These are phyloP conservation scores for Paramormyrops hopkinsi DNA, from an alignment of 2,797 vertebrate species.

Conservation along the genomic window DNA sequence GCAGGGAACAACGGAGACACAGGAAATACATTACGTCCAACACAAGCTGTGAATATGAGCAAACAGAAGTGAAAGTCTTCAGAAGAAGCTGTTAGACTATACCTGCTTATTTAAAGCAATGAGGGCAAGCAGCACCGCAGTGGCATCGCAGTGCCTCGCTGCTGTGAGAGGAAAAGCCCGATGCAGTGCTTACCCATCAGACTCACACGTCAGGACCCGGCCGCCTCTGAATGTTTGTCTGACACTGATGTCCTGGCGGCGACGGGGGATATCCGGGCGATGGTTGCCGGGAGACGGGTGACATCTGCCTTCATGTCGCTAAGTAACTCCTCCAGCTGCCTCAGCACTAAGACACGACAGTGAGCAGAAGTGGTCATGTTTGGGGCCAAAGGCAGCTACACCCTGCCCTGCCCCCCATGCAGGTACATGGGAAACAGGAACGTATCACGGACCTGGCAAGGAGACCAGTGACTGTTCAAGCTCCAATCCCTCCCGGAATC, in stretches of 20 bases:
- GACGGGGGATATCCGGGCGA: slow-evolving; percentile 91
- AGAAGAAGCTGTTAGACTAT: not conserved
- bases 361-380: not conserved
- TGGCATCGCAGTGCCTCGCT: not conserved
- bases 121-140: not conserved
- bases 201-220: slow-evolving; percentile 82
- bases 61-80: not conserved
- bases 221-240: slow-evolving; percentile 91
- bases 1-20: not conserved
- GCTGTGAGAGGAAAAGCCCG: not conserved
- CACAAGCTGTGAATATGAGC: not conserved
- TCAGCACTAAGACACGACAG: slow-evolving; percentile 71
- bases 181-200: slow-evolving; percentile 58
- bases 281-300: slow-evolving; percentile 89
- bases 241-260: slow-evolving; percentile 96
- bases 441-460: not conserved
- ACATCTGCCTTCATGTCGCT: slow-evolving; percentile 99
- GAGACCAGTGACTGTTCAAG: not conserved
- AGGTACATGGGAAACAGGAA: not conserved
- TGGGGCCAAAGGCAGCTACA: not conserved
- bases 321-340: slow-evolving; percentile 93
- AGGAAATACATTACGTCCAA: not conserved
- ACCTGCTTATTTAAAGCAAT: not conserved
- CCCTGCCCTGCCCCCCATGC: not conserved
- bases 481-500: not conserved